A percentile compares a stretch with the other conserved stretches of the same genome.
These are phyloP conservation scores for Brachionus asplanchnoidis DNA, from an alignment of 1,140 invertebrate genomes.

Conservation along the genomic window DNA sequence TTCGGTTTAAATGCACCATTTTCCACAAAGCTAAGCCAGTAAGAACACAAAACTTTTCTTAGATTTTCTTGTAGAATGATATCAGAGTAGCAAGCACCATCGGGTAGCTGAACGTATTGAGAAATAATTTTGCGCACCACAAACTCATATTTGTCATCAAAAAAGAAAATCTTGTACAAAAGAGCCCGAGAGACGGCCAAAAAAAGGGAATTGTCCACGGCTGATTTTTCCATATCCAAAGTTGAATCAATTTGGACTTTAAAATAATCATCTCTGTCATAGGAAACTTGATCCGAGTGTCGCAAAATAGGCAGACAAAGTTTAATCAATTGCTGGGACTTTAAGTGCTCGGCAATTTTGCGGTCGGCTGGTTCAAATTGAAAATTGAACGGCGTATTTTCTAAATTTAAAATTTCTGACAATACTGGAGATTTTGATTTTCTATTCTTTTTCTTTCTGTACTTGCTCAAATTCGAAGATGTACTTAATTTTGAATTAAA, in stretches of 20 bases:
- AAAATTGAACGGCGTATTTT: neutral
- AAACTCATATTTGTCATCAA: constrained; percentile 36
- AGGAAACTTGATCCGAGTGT: neutral
- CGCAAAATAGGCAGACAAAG: neutral
- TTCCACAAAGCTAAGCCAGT: constrained; percentile 20
- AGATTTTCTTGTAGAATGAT: neutral
- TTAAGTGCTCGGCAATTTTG: neutral
- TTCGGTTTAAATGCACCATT: neutral
- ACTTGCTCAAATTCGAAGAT: neutral
- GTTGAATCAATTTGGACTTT: neutral
- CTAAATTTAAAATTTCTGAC: constrained; percentile 18
- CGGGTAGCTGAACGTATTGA: neutral
- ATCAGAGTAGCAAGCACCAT: neutral
- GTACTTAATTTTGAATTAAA: neutral
- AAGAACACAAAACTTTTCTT: constrained; percentile 1
- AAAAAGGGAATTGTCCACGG: neutral
- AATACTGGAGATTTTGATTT: neutral
- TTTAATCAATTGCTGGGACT: neutral
- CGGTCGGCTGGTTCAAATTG: neutral
- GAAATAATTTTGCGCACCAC: neutral
- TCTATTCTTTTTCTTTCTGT: neutral
- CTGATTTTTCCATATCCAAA: neutral
- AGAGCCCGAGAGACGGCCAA: neutral
- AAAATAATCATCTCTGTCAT: constrained; percentile 29
- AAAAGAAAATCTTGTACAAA: constrained; percentile 34